phyloP scores from a whole-genome alignment of 92 coral and sea anemone species.

The Hydrozoanthus gracilis region DNA sequence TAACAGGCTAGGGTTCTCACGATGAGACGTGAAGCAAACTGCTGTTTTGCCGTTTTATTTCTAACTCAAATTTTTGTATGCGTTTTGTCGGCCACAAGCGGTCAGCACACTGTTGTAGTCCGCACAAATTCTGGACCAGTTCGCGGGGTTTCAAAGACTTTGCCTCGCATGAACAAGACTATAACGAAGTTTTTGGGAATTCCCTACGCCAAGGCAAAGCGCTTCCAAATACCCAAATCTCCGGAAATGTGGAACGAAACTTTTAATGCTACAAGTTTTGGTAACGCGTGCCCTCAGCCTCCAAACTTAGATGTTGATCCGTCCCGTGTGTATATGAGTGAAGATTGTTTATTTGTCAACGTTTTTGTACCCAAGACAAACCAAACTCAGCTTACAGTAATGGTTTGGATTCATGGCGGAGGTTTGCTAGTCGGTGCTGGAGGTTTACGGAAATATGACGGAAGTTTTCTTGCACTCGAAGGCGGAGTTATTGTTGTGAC shows the following conservation, averaged over 20 bases:
- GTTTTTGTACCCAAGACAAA: conserved; percentile 2
- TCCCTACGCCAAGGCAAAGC: conserved; percentile 17
- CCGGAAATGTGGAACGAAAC: conserved; percentile 22
- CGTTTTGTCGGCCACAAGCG: background rate
- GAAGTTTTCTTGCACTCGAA: conserved; percentile 17
- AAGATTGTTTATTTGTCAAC: conserved; percentile 16
- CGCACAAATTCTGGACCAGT: conserved; percentile 9
- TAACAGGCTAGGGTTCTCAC: too few species aligned
- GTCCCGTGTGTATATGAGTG: background rate
- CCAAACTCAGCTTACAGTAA: background rate
- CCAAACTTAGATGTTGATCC: conserved; percentile 16
- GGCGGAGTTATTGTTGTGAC: conserved; percentile 27
- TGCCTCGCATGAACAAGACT: background rate
- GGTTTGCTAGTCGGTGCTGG: conserved; percentile 29
- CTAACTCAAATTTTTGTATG: background rate
- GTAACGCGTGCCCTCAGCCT: conserved; percentile 28
- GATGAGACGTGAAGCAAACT: too few species aligned
- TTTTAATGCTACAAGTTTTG: conserved; percentile 20
- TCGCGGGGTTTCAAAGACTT: background rate
- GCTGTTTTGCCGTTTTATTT: background rate
- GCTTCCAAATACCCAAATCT: conserved; percentile 9
- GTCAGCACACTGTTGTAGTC: background rate
- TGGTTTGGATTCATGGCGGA: conserved; percentile 51
- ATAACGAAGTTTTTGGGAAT: conserved; percentile 19
- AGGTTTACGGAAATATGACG: conserved; percentile 29